Evolutionary conservation across 1,140 invertebrate species (phyloP).

Genomic region (Drosophila dunni): DNA sequence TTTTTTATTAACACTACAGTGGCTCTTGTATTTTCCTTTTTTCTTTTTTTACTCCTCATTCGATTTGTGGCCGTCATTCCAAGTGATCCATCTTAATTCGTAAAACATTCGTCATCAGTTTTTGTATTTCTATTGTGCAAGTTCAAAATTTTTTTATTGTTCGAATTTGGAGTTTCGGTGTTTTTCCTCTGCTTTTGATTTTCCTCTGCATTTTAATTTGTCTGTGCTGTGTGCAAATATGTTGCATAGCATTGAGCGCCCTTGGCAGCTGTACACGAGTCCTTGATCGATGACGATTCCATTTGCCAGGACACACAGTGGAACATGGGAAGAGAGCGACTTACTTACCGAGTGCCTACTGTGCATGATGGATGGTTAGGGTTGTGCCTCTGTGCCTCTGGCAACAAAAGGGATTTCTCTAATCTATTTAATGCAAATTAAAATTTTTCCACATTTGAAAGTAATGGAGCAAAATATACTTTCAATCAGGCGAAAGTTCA

Average conservation of each 20-base stretch:
- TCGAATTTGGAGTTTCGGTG: slow-evolving; percentile 11
- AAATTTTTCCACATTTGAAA: slow-evolving; percentile 25
- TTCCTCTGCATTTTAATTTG: slow-evolving; percentile 77
- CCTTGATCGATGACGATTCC: slow-evolving; percentile 81
- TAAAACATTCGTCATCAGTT: slow-evolving; percentile 78
- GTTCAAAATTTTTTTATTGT: slow-evolving; percentile 22
- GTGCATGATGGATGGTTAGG: slow-evolving; percentile 56
- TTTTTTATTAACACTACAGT: slow-evolving; percentile 33
- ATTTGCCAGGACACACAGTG: slow-evolving; percentile 55
- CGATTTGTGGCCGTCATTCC: slow-evolving; percentile 62
- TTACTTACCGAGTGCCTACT: slow-evolving; percentile 12
- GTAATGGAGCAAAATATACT: not conserved
- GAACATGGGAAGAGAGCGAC: no score
- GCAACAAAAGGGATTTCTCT: slow-evolving; percentile 9
- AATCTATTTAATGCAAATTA: slow-evolving; percentile 62
- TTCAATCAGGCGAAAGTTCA: not conserved
- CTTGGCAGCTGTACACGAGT: slow-evolving; percentile 38
- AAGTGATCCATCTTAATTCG: slow-evolving; percentile 83
- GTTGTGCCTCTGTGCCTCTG: slow-evolving; percentile 1
- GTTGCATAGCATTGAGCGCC: slow-evolving; percentile 66
- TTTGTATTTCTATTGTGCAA: slow-evolving; percentile 68
- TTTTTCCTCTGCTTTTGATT: slow-evolving; percentile 39
- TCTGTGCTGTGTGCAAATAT: slow-evolving; percentile 59
- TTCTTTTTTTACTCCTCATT: slow-evolving; percentile 26
- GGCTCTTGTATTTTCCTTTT: slow-evolving; percentile 24